A percentile compares a stretch with the other conserved stretches of the same genome.
phyloP scores from a whole-genome alignment of 2,113 vertebrate species.

The Sylvia atricapilla region DNA sequence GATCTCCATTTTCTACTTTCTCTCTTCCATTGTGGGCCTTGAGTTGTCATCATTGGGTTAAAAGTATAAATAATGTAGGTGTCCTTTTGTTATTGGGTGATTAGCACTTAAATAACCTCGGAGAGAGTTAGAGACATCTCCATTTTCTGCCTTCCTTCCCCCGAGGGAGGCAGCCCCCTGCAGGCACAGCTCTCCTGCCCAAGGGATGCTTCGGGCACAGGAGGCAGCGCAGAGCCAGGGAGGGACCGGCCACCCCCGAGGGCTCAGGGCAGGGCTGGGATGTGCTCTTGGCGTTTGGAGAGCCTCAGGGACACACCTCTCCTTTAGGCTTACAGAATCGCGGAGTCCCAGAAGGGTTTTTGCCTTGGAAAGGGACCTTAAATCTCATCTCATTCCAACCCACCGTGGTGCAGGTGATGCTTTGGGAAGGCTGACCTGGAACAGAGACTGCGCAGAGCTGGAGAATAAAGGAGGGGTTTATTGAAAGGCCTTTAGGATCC shows the following conservation, averaged over 20 bases:
- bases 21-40: too few relatives aligned
- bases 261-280: fast-evolving
- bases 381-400: neutral
- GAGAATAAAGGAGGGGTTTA: too few relatives aligned
- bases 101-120: too few relatives aligned
- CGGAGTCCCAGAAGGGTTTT: neutral
- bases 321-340: neutral
- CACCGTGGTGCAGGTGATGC: neutral
- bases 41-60: too few relatives aligned
- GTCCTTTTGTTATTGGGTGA: too few relatives aligned
- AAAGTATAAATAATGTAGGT: too few relatives aligned
- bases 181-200: neutral
- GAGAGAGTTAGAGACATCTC: too few relatives aligned
- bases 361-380: neutral
- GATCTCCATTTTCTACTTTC: too few relatives aligned
- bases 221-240: neutral
- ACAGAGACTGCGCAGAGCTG: too few relatives aligned
- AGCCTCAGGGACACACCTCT: neutral
- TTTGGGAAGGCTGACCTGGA: too few relatives aligned
- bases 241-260: neutral
- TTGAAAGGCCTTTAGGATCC: too few relatives aligned
- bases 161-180: neutral
- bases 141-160: too few relatives aligned
- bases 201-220: neutral
- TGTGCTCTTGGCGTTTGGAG: neutral